Base-by-base conservation (phyloP, 2,888 invertebrate species). In the Eilema sororculum region DNA sequence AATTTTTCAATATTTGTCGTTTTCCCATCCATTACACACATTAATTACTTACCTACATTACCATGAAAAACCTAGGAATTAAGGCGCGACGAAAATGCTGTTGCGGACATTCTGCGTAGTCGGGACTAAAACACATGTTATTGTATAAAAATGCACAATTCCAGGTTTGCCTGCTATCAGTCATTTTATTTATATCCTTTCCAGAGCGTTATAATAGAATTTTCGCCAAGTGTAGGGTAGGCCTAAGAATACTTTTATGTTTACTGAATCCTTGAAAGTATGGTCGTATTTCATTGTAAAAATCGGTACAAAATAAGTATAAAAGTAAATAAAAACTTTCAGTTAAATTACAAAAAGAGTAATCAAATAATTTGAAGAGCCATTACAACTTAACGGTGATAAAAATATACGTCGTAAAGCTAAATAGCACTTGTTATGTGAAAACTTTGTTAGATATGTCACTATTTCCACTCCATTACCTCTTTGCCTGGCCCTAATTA, bases 391-490 rank as follows among this genome's bases (percentile, higher is more conserved):
- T 65, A 60, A 46, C 20, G 59, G 13, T 64, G 61, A 76, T 73
- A 74, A 72, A 57, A 69, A 71, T 70, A 71, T 66, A 64, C 30
- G 71, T 65, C 63, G 61, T 79, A 76, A 79, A 79, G 73, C 41
- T 68, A 79, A 76, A 72, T 72, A 74, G 28, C 69, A 73, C 65
- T 74, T 72, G 66, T 73, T 74, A 81, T 71, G 62, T 66, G 66
- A 69, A 75, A 81, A 80, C 33, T 81, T 80, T 12, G 67, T 69
- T 72, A 67, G 64, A 72, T 69, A 73, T 57, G 65, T 58, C 56
- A 67, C 74, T 67, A 76, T 65, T 80, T 77, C 71, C 74, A 78
- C 71, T 69, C 76, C 77, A 80, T 80, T 76, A 41, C 37, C 33
- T 72, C 64, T 73, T 61, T 69, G 65, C 78, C 67, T 65, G 56